Evolutionary conservation across 2,888 invertebrate genomes (phyloP).

Genomic region (Trachelus iudaicus): DNA sequence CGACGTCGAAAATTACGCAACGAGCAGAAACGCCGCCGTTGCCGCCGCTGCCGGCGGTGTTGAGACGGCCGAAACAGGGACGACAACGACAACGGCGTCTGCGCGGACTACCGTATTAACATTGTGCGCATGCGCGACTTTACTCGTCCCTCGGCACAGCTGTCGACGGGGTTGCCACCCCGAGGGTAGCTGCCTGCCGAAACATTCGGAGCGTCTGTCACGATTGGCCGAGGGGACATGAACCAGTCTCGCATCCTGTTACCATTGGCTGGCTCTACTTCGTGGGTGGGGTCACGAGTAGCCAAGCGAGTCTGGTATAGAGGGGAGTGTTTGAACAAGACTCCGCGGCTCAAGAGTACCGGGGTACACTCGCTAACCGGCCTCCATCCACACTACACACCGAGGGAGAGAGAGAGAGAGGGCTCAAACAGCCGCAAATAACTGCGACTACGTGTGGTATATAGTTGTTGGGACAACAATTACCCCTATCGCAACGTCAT

Average conservation of each 20-base stretch:
- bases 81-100: constrained; percentile 26
- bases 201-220: not conserved
- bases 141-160: not conserved
- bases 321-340: constrained; percentile 62
- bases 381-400: constrained; percentile 61
- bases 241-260: constrained; percentile 28
- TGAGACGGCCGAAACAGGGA: constrained; percentile 10
- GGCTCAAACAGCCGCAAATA: constrained; percentile 43
- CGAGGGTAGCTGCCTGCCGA: not conserved
- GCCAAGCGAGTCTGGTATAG: not conserved
- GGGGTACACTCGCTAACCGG: constrained; percentile 64
- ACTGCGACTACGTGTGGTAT: constrained; percentile 32
- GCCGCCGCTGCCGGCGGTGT: not conserved
- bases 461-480: constrained; percentile 46
- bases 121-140: constrained; percentile 18
- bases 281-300: constrained; percentile 27
- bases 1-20: constrained; percentile 18
- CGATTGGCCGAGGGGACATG: constrained; percentile 26
- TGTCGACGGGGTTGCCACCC: constrained; percentile 2
- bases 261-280: constrained; percentile 6
- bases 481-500: constrained; percentile 42
- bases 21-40: not conserved
- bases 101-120: too few species aligned
- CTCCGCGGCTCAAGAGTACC: constrained; percentile 59
- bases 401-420: constrained; percentile 47